phyloP scores from a whole-genome alignment of 92 coral and sea anemone genomes.

The Bergia sp. region DNA sequence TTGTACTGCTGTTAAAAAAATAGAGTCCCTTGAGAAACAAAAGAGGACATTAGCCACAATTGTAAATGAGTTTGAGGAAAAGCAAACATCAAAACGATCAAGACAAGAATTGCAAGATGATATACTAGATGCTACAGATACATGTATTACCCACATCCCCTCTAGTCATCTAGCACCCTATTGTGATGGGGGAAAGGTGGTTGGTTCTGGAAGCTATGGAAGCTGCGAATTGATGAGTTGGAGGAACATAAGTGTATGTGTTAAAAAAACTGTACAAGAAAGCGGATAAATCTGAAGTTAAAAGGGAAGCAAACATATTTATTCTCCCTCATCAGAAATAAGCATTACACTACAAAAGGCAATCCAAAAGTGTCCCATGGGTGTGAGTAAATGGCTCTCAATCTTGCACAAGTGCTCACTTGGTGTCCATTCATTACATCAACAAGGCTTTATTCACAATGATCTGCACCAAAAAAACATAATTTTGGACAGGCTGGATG shows the following conservation, averaged over 20 bases:
- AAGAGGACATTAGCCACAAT: constrained; percentile 43
- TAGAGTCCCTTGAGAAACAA: constrained; percentile 46
- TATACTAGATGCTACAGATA: not conserved
- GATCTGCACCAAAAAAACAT: constrained; percentile 52
- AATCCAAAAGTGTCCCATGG: constrained; percentile 13
- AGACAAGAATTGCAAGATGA: constrained; percentile 4
- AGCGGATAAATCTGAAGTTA: constrained; percentile 25
- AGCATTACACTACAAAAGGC: constrained; percentile 46
- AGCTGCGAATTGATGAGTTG: constrained; percentile 46
- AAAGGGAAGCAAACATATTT: constrained; percentile 45
- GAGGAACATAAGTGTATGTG: constrained; percentile 48
- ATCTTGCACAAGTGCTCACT: constrained; percentile 39
- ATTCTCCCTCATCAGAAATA: constrained; percentile 35
- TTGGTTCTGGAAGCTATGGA: constrained; percentile 46
- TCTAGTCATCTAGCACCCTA: not conserved
- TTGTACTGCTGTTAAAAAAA: not conserved
- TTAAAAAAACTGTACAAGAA: constrained; percentile 35
- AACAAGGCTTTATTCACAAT: constrained; percentile 44
- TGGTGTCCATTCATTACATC: constrained; percentile 44
- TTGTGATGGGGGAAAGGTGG: constrained; percentile 6
- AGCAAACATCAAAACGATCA: constrained; percentile 5
- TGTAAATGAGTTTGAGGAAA: constrained; percentile 50
- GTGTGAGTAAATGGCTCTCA: constrained; percentile 32
- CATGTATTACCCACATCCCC: constrained; percentile 22
- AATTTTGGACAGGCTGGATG: constrained; percentile 42